Percentiles rank a stretch among this genome's conserved stretches.
Evolutionary conservation across 2,113 vertebrate species (phyloP).

Genomic region (Oryzias javanicus): DNA sequence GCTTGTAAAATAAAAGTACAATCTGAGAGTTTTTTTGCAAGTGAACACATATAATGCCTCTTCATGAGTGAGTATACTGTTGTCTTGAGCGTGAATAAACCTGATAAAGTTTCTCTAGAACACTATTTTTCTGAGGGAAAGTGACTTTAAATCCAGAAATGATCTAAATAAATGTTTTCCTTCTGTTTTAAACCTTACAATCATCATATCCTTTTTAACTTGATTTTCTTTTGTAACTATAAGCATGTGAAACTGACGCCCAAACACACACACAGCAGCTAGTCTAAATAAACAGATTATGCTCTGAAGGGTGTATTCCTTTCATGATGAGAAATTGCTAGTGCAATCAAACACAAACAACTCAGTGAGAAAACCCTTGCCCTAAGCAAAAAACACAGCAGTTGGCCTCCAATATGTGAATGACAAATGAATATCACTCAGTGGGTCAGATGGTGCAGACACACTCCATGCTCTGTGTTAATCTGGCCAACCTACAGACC

Average conservation of each 20-base stretch:
- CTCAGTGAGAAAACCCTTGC: slow-evolving; percentile 63
- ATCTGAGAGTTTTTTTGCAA: too few species aligned
- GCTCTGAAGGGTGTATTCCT: slow-evolving; percentile 31
- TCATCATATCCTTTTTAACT: neutral
- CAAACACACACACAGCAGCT: slow-evolving; percentile 16
- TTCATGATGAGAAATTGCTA: slow-evolving; percentile 55
- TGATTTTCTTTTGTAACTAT: neutral
- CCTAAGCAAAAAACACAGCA: slow-evolving; percentile 66
- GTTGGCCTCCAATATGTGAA: slow-evolving; percentile 71
- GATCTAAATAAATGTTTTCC: too few species aligned
- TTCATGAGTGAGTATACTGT: too few species aligned
- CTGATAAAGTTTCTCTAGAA: too few species aligned
- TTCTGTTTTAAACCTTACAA: too few species aligned
- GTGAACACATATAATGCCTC: too few species aligned
- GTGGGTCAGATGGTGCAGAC: slow-evolving; percentile 74
- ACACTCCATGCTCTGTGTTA: slow-evolving; percentile 70
- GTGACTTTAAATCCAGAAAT: too few species aligned
- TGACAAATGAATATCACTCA: slow-evolving; percentile 73
- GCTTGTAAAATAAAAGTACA: too few species aligned
- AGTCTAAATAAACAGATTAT: slow-evolving; percentile 49
- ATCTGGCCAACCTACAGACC: slow-evolving; percentile 71
- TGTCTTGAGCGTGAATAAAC: too few species aligned
- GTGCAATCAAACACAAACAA: slow-evolving; percentile 66
- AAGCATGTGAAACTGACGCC: neutral
- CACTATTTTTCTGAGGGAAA: too few species aligned